Percentiles rank a stretch among this genome's conserved stretches.
Evolutionary conservation across 2,888 invertebrate species (phyloP).

Genomic region (Fragum sueziense): DNA sequence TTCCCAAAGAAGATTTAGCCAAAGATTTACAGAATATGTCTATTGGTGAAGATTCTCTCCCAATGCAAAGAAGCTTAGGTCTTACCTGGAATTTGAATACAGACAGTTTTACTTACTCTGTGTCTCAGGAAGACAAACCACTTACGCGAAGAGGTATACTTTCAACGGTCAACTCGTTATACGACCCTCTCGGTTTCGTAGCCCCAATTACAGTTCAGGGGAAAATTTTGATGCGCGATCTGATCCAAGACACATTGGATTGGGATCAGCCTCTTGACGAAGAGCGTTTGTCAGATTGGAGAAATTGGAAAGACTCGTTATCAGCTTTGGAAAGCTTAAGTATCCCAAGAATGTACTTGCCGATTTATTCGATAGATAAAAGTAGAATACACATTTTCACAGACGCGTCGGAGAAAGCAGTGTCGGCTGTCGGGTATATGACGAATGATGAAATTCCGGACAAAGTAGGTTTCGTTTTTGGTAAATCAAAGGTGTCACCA

Average conservation of each 20-base stretch:
- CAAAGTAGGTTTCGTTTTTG: no score
- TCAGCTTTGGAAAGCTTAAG: slow-evolving; percentile 19
- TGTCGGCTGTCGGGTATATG: slow-evolving; percentile 64
- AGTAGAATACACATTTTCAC: slow-evolving; percentile 50
- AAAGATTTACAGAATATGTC: slow-evolving; percentile 32
- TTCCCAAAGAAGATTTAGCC: slow-evolving; percentile 31
- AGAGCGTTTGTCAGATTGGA: slow-evolving; percentile 32
- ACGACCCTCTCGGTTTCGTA: slow-evolving; percentile 56
- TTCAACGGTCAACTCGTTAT: slow-evolving; percentile 52
- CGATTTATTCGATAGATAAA: neutral
- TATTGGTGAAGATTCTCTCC: slow-evolving; percentile 17
- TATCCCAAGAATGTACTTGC: slow-evolving; percentile 47
- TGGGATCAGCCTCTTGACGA: slow-evolving; percentile 56
- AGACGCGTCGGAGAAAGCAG: slow-evolving; percentile 65
- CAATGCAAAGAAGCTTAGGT: slow-evolving; percentile 37
- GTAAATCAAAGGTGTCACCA: no score
- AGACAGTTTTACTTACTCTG: slow-evolving; percentile 25
- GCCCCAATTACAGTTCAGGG: slow-evolving; percentile 52
- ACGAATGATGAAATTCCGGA: no score
- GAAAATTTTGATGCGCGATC: slow-evolving; percentile 46
- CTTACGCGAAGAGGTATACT: slow-evolving; percentile 53
- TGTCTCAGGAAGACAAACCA: slow-evolving; percentile 29
- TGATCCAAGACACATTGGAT: slow-evolving; percentile 31
- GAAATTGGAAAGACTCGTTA: slow-evolving; percentile 51
- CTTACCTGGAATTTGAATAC: slow-evolving; percentile 29